Evolutionary conservation across 1,140 invertebrate species (phyloP).

Genomic region (Battus philenor): DNA sequence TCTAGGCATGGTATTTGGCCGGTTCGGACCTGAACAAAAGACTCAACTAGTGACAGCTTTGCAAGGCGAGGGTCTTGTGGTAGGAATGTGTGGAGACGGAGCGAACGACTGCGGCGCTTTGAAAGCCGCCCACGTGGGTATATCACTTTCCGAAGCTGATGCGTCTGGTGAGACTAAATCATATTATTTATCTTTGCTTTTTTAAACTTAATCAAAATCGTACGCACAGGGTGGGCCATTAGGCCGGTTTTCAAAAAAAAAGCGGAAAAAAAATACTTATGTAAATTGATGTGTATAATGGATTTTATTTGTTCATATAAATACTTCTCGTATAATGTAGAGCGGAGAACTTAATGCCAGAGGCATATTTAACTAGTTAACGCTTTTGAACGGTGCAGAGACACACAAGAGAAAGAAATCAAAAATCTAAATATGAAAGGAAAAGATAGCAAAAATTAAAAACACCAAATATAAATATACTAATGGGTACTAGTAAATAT

Average conservation of each 20-base stretch:
- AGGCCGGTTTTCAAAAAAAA: background rate
- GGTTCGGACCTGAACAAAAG: conserved; percentile 98
- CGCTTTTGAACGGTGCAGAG: too few relatives aligned
- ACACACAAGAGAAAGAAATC: too few relatives aligned
- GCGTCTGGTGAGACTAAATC: conserved; percentile 80
- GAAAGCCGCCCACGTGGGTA: conserved; percentile 95
- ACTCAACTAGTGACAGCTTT: conserved; percentile 91
- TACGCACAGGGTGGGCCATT: background rate
- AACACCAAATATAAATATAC: too few relatives aligned
- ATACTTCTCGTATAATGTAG: too few relatives aligned
- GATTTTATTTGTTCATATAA: too few relatives aligned
- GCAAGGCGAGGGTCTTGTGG: conserved; percentile 88
- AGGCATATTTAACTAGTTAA: too few relatives aligned
- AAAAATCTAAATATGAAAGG: too few relatives aligned
- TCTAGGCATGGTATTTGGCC: conserved; percentile 89
- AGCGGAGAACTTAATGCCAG: too few relatives aligned
- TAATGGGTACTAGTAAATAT: too few relatives aligned
- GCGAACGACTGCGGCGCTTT: conserved; percentile 96
- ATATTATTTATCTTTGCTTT: too few relatives aligned
- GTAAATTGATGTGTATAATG: too few relatives aligned
- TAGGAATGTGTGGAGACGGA: conserved; percentile 95
- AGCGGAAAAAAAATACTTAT: background rate
- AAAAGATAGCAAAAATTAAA: too few relatives aligned
- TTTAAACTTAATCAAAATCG: background rate
- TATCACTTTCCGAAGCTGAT: conserved; percentile 95